phyloP scores from a whole-genome alignment of 2,113 vertebrate genomes.

The Ictalurus punctatus region DNA sequence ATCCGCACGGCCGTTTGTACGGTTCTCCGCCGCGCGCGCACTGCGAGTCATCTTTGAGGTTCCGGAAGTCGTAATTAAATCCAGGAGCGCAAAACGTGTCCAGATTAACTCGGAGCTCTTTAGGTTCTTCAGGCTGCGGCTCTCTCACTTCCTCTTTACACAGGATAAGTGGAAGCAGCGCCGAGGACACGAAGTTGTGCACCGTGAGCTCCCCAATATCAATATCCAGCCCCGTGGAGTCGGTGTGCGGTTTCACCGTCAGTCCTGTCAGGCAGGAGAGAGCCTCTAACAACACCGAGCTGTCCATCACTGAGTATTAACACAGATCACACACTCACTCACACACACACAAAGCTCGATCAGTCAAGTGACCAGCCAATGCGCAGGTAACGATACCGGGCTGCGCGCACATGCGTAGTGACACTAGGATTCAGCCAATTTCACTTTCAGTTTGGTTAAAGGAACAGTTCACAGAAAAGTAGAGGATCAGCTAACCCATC shows the following conservation, averaged over 20 bases:
- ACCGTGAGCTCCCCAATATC: slow-evolving; percentile 15
- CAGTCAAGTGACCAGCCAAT: not conserved
- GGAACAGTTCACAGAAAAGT: not conserved
- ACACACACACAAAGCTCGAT: not conserved
- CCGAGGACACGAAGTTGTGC: slow-evolving; percentile 17
- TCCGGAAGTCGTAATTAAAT: slow-evolving; percentile 46
- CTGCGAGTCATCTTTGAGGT: not conserved
- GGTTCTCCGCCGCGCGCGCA: slow-evolving; percentile 38
- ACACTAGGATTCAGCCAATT: not conserved
- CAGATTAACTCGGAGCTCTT: slow-evolving; percentile 30
- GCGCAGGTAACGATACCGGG: not conserved
- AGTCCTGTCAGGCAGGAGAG: slow-evolving; percentile 12
- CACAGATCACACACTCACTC: not conserved
- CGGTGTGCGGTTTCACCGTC: slow-evolving; percentile 8
- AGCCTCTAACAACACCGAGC: slow-evolving; percentile 23
- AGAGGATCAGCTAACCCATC: not conserved
- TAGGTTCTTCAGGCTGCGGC: no score
- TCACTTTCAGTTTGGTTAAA: slow-evolving; percentile 26
- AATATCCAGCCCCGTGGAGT: not conserved
- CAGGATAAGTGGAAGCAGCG: slow-evolving; percentile 12
- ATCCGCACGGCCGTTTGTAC: slow-evolving; percentile 39
- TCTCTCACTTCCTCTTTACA: not conserved
- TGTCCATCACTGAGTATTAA: not conserved
- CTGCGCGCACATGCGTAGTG: not conserved
- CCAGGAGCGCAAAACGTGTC: slow-evolving; percentile 23